A percentile compares a stretch with the other conserved stretches of the same genome.
phyloP scores from a whole-genome alignment of 2,113 vertebrate species.

The Nibea coibor region DNA sequence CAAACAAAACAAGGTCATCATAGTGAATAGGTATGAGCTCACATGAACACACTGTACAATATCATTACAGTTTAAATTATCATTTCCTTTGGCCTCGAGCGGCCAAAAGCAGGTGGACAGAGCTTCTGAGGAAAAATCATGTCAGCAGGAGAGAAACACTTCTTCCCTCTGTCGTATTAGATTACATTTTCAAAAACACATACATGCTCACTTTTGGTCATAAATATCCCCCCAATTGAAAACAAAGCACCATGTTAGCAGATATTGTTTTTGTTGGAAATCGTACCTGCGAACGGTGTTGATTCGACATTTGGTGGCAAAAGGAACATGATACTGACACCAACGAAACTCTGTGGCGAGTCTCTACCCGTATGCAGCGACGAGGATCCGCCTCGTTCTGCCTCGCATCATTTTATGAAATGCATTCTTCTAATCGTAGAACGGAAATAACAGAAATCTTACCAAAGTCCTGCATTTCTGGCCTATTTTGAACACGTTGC shows the following conservation, averaged over 20 bases:
- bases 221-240: conserved; percentile 77
- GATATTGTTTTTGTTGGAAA: conserved; percentile 61
- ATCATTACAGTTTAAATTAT: conserved; percentile 83
- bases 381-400: conserved; percentile 64
- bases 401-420: conserved; percentile 71
- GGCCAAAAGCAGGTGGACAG: conserved; percentile 83
- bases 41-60: conserved; percentile 85
- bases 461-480: not conserved
- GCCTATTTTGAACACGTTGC: conserved; percentile 21
- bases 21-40: conserved; percentile 81
- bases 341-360: conserved; percentile 67
- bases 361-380: conserved; percentile 83
- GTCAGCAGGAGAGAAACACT: conserved; percentile 51
- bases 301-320: conserved; percentile 77
- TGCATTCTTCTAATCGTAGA: conserved; percentile 13
- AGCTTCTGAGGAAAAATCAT: conserved; percentile 65
- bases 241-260: conserved; percentile 84
- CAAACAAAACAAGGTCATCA: conserved; percentile 78
- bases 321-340: conserved; percentile 77
- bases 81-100: conserved; percentile 84
- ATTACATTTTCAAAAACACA: conserved; percentile 73
- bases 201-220: conserved; percentile 80
- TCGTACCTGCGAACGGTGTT: conserved; percentile 76
- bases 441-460: conserved; percentile 7
- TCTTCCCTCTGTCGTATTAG: conserved; percentile 43